A percentile compares a stretch with the other conserved stretches of the same genome.
phyloP scores from a whole-genome alignment of 2,113 vertebrate genomes.

The Malurus alboscapulatus region DNA sequence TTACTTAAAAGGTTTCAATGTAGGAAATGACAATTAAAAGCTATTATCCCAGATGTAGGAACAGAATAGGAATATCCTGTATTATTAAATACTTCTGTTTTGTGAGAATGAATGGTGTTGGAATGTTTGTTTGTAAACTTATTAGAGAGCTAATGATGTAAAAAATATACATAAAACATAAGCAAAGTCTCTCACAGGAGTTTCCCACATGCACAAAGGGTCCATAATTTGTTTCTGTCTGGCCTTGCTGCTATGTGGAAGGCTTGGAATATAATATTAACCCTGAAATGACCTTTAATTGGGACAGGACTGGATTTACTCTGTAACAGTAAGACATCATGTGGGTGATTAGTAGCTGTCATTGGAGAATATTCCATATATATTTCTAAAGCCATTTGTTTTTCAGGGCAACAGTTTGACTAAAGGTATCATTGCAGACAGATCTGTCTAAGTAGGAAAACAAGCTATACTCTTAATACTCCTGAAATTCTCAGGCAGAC shows the following conservation, averaged over 20 bases:
- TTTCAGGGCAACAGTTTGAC: not conserved
- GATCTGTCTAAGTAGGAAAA: not conserved
- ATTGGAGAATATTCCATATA: not conserved
- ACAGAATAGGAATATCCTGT: not conserved
- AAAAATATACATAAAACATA: slow-evolving; percentile 1
- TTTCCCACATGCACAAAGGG: not conserved
- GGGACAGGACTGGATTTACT: not conserved
- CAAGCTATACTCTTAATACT: not conserved
- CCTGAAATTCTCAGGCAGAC: not conserved
- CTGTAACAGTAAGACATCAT: not conserved
- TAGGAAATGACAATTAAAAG: not conserved
- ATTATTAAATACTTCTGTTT: not conserved
- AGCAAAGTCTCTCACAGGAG: not conserved
- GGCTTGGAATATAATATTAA: slow-evolving; percentile 23
- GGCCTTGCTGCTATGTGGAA: not conserved
- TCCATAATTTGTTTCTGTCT: not conserved
- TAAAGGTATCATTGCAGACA: not conserved
- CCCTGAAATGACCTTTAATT: not conserved
- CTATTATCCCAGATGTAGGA: not conserved
- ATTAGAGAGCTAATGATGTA: not conserved
- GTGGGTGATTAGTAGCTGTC: not conserved
- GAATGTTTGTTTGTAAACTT: not conserved
- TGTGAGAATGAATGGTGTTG: not conserved
- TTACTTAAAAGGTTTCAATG: not conserved
- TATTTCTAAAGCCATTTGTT: not conserved